Evolutionary conservation across 1,140 invertebrate genomes (phyloP).

Genomic region (Galendromus occidentalis): DNA sequence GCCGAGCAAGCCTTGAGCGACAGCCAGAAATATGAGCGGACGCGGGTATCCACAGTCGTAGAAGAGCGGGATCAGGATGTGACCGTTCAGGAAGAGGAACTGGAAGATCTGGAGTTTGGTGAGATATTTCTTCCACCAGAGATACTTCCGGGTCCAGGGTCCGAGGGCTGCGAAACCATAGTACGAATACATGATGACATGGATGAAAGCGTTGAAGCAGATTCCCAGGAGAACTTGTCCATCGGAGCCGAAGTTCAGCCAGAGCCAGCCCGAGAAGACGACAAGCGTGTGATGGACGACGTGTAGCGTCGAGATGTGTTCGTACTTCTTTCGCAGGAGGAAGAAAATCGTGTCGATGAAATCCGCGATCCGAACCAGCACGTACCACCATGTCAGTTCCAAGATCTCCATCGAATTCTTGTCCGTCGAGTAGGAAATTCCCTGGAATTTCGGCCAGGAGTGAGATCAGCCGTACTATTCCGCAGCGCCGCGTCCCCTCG

Average conservation of each 20-base stretch:
- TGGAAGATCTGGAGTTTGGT: conserved; percentile 32
- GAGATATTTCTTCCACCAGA: conserved; percentile 36
- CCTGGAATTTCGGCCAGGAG: not conserved
- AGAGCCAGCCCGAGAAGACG: conserved; percentile 85
- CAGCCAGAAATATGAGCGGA: not conserved
- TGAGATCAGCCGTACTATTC: too few species aligned
- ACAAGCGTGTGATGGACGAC: conserved; percentile 86
- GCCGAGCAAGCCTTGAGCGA: not conserved
- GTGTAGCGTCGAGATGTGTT: conserved; percentile 76
- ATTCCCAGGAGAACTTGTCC: not conserved
- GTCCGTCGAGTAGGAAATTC: not conserved
- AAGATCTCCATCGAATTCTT: conserved; percentile 8
- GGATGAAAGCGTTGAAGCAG: conserved; percentile 62
- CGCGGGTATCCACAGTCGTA: not conserved
- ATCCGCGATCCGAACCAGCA: not conserved
- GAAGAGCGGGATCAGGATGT: not conserved
- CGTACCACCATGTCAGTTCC: not conserved
- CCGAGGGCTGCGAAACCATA: conserved; percentile 33
- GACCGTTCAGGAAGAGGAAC: conserved; percentile 5
- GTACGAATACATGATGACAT: conserved; percentile 34
- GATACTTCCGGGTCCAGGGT: conserved; percentile 28
- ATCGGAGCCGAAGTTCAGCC: conserved; percentile 49
- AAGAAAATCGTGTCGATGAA: conserved; percentile 39
- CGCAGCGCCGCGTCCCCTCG: too few species aligned
- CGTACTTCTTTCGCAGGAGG: conserved; percentile 68